Evolutionary conservation across 1,140 invertebrate genomes (phyloP).

Genomic region (Aphelenchoides fujianensis): DNA sequence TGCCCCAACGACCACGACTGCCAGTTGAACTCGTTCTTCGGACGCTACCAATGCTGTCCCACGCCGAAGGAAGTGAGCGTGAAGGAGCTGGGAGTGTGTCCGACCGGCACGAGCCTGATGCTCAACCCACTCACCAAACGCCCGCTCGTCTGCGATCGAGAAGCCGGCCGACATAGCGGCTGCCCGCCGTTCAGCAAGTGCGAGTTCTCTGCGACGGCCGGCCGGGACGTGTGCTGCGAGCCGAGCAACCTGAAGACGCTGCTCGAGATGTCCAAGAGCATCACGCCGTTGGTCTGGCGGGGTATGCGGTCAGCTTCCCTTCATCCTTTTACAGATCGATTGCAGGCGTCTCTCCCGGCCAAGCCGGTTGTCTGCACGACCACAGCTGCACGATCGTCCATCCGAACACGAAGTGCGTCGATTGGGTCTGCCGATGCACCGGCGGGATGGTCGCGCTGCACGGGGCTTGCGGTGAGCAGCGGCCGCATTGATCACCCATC

Average conservation of each 20-base stretch:
- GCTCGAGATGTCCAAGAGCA: neutral
- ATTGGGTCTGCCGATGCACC: constrained; percentile 4
- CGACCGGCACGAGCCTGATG: neutral
- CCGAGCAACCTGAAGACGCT: neutral
- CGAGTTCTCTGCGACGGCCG: neutral
- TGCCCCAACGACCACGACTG: constrained; percentile 10
- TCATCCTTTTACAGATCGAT: too few species aligned
- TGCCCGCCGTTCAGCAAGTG: neutral
- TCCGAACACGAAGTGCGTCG: neutral
- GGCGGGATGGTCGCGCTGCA: neutral
- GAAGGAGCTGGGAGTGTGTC: neutral
- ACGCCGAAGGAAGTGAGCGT: neutral
- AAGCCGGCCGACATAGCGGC: neutral
- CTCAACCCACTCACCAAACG: neutral
- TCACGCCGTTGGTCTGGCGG: neutral
- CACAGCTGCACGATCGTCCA: neutral
- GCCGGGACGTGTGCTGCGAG: constrained; percentile 1
- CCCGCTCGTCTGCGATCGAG: neutral
- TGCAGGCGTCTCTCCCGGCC: constrained; percentile 1
- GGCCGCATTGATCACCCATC: too few species aligned
- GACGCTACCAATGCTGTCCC: constrained; percentile 23
- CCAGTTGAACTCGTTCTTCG: neutral
- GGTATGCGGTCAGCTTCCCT: too few species aligned
- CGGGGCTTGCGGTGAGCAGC: neutral
- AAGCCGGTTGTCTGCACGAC: neutral